Percentiles rank a stretch among this genome's conserved stretches.
Evolutionary conservation across 2,888 invertebrate species (phyloP).

Genomic region (Acleris literana): DNA sequence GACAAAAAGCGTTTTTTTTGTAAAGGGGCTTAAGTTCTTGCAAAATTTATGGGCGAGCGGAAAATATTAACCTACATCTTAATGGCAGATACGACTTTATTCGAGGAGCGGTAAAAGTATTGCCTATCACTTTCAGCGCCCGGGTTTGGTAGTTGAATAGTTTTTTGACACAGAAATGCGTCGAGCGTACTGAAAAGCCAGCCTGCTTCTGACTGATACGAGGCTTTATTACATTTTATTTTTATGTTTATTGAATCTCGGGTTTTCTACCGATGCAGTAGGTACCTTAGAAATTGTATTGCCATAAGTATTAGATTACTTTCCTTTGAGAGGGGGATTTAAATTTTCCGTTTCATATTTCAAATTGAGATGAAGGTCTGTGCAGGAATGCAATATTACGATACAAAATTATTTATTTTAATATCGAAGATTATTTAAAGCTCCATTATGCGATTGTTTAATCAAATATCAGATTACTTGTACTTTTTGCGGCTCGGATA

Average conservation of each 20-base stretch:
- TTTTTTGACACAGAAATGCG: too few species aligned
- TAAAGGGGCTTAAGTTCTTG: slow-evolving; percentile 4
- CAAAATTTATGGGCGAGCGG: slow-evolving; percentile 18
- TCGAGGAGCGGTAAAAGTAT: slow-evolving; percentile 47
- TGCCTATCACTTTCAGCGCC: slow-evolving; percentile 35
- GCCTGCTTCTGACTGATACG: slow-evolving; percentile 67
- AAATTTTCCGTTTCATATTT: slow-evolving; percentile 1
- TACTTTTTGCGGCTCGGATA: too few species aligned
- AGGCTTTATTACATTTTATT: slow-evolving; percentile 71
- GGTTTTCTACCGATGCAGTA: slow-evolving; percentile 31
- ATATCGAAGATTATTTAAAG: too few species aligned
- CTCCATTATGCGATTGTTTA: too few species aligned
- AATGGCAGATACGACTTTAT: slow-evolving; percentile 24
- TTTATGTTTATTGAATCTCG: slow-evolving; percentile 67
- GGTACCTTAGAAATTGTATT: slow-evolving; percentile 25
- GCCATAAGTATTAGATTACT: slow-evolving; percentile 16
- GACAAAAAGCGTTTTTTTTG: slow-evolving; percentile 3
- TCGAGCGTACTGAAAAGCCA: slow-evolving; percentile 3
- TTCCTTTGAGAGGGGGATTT: slow-evolving; percentile 1
- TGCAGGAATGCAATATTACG: too few species aligned
- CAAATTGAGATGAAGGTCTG: too few species aligned
- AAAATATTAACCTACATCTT: slow-evolving; percentile 25
- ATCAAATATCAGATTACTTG: too few species aligned
- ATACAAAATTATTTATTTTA: too few species aligned
- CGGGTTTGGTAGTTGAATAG: too few species aligned